phyloP scores from a whole-genome alignment of 2,113 vertebrate species.

The Macrotis lagotis region DNA sequence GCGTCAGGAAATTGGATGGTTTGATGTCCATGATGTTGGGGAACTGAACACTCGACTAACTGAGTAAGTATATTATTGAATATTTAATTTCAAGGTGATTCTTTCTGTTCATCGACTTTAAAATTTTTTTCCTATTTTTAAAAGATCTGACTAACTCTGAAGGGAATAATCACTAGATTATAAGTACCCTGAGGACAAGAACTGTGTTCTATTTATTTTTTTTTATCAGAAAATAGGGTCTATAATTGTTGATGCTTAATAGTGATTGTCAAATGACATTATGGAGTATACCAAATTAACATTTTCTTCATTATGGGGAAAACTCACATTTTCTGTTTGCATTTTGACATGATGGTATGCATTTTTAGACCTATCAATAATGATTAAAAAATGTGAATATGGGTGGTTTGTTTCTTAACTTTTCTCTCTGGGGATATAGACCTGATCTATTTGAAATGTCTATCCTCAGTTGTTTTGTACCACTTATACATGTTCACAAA shows the following conservation, averaged over 20 bases:
- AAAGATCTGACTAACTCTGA: not conserved
- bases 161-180: not conserved
- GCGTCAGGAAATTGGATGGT: constrained; percentile 96
- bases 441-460: not conserved
- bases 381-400: not conserved
- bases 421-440: not conserved
- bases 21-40: constrained; percentile 93
- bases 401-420: not conserved
- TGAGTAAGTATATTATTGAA: constrained; percentile 87
- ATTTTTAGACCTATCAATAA: not conserved
- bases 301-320: not conserved
- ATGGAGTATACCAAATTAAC: not conserved
- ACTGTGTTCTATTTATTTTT: not conserved
- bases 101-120: not conserved
- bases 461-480: not conserved
- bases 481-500: not conserved
- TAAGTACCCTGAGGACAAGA: constrained; percentile 13
- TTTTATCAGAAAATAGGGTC: not conserved
- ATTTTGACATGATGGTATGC: not conserved
- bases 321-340: not conserved
- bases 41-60: constrained; percentile 95
- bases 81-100: not conserved
- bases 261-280: not conserved
- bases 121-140: not conserved
- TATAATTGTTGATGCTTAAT: not conserved